These are phyloP conservation scores for Zophobas morio DNA, from an alignment of 1,140 invertebrate genomes.

Conservation along the genomic window DNA sequence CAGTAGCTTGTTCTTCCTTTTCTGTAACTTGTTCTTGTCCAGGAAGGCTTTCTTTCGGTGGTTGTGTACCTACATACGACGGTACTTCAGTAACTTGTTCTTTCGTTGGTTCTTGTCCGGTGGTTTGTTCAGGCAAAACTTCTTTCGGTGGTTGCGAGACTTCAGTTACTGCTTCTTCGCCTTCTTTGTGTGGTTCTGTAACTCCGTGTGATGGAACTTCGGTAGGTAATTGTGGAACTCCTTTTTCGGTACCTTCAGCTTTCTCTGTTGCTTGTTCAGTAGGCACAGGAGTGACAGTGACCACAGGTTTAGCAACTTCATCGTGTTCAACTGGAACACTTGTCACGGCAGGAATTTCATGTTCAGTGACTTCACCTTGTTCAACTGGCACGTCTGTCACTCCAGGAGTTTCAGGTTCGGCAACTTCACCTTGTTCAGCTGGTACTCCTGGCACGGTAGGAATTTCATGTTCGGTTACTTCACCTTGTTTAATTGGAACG, in stretches of 20 bases:
- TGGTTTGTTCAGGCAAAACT: slow-evolving; percentile 25
- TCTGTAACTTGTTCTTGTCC: slow-evolving; percentile 21
- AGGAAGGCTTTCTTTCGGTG: slow-evolving; percentile 15
- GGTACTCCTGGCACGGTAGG: slow-evolving; percentile 46
- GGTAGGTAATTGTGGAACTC: slow-evolving; percentile 50
- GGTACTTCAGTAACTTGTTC: slow-evolving; percentile 45
- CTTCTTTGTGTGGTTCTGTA: not conserved
- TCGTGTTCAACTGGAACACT: slow-evolving; percentile 19
- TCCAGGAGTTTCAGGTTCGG: slow-evolving; percentile 51
- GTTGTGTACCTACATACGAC: not conserved
- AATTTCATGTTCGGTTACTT: slow-evolving; percentile 51
- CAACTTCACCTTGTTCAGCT: slow-evolving; percentile 40
- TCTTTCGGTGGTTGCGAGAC: slow-evolving; percentile 45
- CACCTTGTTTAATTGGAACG: slow-evolving; percentile 10
- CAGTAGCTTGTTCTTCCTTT: slow-evolving; percentile 6
- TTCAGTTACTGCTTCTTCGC: not conserved
- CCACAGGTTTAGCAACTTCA: slow-evolving; percentile 51
- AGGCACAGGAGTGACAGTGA: slow-evolving; percentile 44
- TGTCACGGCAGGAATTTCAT: slow-evolving; percentile 48
- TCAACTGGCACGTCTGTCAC: slow-evolving; percentile 36
- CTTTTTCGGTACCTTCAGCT: not conserved
- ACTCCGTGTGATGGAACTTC: slow-evolving; percentile 26
- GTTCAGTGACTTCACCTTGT: slow-evolving; percentile 51
- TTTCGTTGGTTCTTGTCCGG: slow-evolving; percentile 39
- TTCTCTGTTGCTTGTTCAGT: not conserved